Evolutionary conservation across 2,888 invertebrate genomes (phyloP).

Genomic region (Eumerus sabulonum): DNA sequence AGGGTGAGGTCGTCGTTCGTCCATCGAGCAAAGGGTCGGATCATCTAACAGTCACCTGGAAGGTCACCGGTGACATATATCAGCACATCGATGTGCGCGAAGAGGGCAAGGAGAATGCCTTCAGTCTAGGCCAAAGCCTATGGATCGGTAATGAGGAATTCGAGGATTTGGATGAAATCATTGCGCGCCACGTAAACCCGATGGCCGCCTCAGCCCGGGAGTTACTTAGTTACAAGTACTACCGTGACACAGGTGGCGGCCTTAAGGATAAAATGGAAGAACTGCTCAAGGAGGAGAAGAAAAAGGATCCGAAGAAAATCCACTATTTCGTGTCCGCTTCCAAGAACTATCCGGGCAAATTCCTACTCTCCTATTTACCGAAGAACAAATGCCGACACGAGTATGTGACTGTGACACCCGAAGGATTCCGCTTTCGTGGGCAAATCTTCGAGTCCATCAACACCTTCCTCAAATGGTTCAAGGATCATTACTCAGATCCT

Average conservation of each 20-base stretch:
- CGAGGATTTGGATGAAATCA: slow-evolving; percentile 99
- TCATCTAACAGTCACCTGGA: slow-evolving; percentile 99
- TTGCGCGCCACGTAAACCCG: slow-evolving; percentile 96
- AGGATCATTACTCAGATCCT: slow-evolving; percentile 97
- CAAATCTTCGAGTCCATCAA: slow-evolving; percentile 89
- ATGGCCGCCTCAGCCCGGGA: slow-evolving; percentile 97
- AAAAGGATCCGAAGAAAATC: slow-evolving; percentile 91
- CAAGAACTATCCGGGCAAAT: slow-evolving; percentile 94
- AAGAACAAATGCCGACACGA: slow-evolving; percentile 92
- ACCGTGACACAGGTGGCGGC: slow-evolving; percentile 87
- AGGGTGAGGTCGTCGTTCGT: slow-evolving; percentile 96
- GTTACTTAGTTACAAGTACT: slow-evolving; percentile 94
- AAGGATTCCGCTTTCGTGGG: slow-evolving; percentile 94
- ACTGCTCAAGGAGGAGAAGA: slow-evolving; percentile 91
- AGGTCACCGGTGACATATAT: slow-evolving; percentile 94
- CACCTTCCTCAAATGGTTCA: slow-evolving; percentile 95
- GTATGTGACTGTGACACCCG: slow-evolving; percentile 93
- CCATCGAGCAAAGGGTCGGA: slow-evolving; percentile 98
- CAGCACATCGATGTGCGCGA: slow-evolving; percentile 98
- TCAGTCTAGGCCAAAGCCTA: slow-evolving; percentile 92
- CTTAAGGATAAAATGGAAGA: slow-evolving; percentile 93
- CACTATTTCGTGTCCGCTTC: slow-evolving; percentile 92
- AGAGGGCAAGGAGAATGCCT: slow-evolving; percentile 97
- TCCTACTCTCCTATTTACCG: slow-evolving; percentile 95
- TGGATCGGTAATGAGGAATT: slow-evolving; percentile 96